Percentiles rank a stretch among this genome's conserved stretches.
Conservation (phyloP, 2,113 vertebrate species). For the Gasterosteus nipponicus region DNA sequence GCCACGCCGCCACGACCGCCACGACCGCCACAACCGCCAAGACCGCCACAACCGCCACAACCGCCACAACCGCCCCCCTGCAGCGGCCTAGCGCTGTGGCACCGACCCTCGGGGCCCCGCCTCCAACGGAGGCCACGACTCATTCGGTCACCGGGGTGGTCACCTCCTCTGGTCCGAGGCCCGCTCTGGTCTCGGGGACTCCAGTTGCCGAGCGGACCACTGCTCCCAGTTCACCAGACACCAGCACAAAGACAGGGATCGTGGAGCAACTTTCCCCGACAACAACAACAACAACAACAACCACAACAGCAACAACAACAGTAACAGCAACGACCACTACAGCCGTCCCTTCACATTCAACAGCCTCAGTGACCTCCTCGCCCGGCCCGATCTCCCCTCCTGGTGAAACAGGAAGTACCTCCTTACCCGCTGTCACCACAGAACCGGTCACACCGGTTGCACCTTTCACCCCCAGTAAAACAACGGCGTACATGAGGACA, state of each 20-base stretch:
- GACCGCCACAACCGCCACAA: not conserved
- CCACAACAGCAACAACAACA: not conserved
- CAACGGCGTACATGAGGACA: slow-evolving; percentile 33
- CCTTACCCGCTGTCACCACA: slow-evolving; percentile 38
- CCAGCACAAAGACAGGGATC: slow-evolving; percentile 48
- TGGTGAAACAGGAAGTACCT: slow-evolving; percentile 35
- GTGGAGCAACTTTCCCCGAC: slow-evolving; percentile 28
- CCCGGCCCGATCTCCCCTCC: slow-evolving; percentile 11
- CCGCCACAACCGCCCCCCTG: not conserved
- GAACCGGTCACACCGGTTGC: slow-evolving; percentile 45
- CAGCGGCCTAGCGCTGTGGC: not conserved
- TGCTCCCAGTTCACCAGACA: slow-evolving; percentile 36
- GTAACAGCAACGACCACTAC: not conserved
- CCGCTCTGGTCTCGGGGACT: slow-evolving; percentile 40
- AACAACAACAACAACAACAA: not conserved
- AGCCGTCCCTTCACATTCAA: slow-evolving; percentile 34
- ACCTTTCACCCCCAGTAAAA: slow-evolving; percentile 57
- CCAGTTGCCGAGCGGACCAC: slow-evolving; percentile 49
- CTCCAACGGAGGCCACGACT: slow-evolving; percentile 50
- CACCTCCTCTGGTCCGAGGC: slow-evolving; percentile 46
- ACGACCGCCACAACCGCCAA: slow-evolving; percentile 41
- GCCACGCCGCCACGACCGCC: slow-evolving; percentile 21
- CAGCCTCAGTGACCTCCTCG: slow-evolving; percentile 43
- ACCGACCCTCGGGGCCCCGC: slow-evolving; percentile 15
- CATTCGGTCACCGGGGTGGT: slow-evolving; percentile 24